These are phyloP conservation scores for Scomber scombrus DNA, from an alignment of 2,113 vertebrate genomes.

Conservation along the genomic window DNA sequence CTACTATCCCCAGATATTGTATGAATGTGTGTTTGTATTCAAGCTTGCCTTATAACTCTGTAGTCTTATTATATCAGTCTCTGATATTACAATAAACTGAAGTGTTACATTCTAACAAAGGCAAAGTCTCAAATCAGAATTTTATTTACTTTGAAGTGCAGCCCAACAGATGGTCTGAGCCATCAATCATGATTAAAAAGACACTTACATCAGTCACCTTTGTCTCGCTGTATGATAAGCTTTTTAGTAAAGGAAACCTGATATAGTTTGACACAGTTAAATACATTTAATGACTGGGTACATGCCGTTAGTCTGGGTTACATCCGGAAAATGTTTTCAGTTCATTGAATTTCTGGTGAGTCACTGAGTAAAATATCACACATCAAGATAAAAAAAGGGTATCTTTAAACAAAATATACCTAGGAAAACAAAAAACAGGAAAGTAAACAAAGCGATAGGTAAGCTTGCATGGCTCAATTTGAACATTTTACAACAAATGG, in stretches of 20 bases:
- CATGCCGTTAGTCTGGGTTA: slow-evolving; percentile 40
- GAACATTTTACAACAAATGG: slow-evolving; percentile 24
- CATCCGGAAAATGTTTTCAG: slow-evolving; percentile 17
- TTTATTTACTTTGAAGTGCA: slow-evolving; percentile 19
- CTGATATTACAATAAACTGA: slow-evolving; percentile 3
- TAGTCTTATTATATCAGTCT: not conserved
- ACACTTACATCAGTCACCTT: slow-evolving; percentile 2
- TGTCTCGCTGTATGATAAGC: slow-evolving; percentile 2
- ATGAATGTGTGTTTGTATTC: not conserved
- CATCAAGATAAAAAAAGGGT: not conserved
- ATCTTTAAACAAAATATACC: not conserved
- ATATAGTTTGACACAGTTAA: slow-evolving; percentile 19
- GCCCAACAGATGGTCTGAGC: slow-evolving; percentile 12
- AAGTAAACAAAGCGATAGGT: not conserved
- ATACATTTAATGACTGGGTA: slow-evolving; percentile 42
- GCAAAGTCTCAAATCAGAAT: slow-evolving; percentile 23
- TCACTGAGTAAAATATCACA: not conserved
- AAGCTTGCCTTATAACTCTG: not conserved
- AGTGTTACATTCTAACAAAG: slow-evolving; percentile 13
- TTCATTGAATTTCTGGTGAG: not conserved
- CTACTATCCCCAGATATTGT: not conserved
- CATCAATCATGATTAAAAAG: slow-evolving; percentile 9
- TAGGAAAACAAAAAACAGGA: not conserved
- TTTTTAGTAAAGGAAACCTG: slow-evolving; percentile 25
- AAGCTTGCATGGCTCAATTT: not conserved